Conservation (phyloP, 53 echinoderm and acorn worm species). For the Apostichopus leukothele region DNA sequence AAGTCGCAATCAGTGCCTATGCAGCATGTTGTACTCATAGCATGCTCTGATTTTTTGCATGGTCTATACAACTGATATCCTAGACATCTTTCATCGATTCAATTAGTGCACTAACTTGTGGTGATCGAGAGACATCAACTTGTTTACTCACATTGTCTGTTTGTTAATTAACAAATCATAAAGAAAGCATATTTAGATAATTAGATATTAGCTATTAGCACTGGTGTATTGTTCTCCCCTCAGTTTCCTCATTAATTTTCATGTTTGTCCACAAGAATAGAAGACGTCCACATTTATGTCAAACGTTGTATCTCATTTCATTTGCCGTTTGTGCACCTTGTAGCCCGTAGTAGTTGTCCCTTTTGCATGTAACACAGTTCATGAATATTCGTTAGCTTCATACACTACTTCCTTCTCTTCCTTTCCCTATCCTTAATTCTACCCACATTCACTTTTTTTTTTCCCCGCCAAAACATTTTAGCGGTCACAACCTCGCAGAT, state of each 20-base stretch:
- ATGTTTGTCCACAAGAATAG: background rate
- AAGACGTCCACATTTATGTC: background rate
- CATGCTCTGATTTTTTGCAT: too few species aligned
- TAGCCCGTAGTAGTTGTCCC: background rate
- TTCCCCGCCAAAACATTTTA: background rate
- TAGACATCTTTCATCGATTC: too few species aligned
- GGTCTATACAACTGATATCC: too few species aligned
- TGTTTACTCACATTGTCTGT: too few species aligned
- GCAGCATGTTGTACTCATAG: too few species aligned
- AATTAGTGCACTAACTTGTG: too few species aligned
- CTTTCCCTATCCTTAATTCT: background rate
- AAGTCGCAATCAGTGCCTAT: too few species aligned
- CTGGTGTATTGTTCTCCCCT: background rate
- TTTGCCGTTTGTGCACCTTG: background rate
- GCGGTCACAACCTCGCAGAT: slow-evolving; percentile 12
- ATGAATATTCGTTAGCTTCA: background rate
- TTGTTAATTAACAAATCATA: too few species aligned
- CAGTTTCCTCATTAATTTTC: background rate
- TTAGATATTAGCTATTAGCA: background rate
- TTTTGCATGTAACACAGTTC: background rate
- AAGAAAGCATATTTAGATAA: too few species aligned
- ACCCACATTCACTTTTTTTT: background rate
- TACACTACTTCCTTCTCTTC: background rate
- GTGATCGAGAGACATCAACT: too few species aligned
- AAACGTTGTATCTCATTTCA: background rate